Evolutionary conservation across 2,888 invertebrate species (phyloP), one percentile per base, ranked within the genome.

Genomic region (Sepioteuthis lessoniana): DNA sequence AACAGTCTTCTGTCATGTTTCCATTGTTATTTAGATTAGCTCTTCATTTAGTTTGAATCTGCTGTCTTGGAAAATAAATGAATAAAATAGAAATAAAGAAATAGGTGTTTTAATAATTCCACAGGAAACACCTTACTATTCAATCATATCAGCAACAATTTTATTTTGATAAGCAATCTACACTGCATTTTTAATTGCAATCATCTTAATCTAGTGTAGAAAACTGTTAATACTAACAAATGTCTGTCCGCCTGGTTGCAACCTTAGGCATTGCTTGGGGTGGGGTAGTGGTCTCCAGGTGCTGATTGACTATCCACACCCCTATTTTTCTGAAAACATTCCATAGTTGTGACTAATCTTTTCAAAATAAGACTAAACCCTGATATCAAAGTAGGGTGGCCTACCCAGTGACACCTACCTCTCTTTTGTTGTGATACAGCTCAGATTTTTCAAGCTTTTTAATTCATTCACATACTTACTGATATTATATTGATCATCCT

Each of bases 351-450:
- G 76, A 76, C 10, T 76, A n/a, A 76, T 76, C n/a, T 35, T n/a
- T 76, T n/a, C n/a, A n/a, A n/a, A 76, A 76, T 76, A n/a, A 76
- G 16, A 76, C n/a, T 35, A 76, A 76, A n/a, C n/a, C 16, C n/a
- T n/a, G n/a, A 16, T 76, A n/a, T n/a, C 76, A 76, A 76, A 76
- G 76, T n/a, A 16, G 76, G 28, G 19, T n/a, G 76, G n/a, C 76
- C 76, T 76, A 76, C 76, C 76, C 76, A 76, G 76, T 76, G n/a
- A 76, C 76, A 76, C n/a, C n/a, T 35, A 76, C n/a, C 76, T n/a
- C 1, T 76, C 76, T 76, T 76, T 76, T 76, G 76, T 76, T 76
- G 13, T 76, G 16, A 35, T 76, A 35, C n/a, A 55, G 55, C 25
- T 25, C 21, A 21, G 55, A 21, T 25, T 55, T 55, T 55, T 55